Evolutionary conservation across 2,888 invertebrate genomes (phyloP), one percentile per base, ranked within the genome.

Genomic region (Andrena praecox): DNA sequence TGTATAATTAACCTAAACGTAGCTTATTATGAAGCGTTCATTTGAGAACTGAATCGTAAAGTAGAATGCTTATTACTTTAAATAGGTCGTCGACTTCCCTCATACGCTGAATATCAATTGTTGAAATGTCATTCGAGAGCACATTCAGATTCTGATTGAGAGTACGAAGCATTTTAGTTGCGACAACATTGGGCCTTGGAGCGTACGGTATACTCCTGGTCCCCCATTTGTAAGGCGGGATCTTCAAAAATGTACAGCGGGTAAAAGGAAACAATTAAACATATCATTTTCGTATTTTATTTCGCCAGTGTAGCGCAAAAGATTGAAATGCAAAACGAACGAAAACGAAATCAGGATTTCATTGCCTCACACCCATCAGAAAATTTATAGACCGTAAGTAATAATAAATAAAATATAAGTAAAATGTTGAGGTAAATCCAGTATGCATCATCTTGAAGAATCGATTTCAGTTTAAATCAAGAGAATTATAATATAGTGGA

Each of bases 51-150:
- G 12, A 33, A n/a, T 24, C 8, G 16, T 0, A 31, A 56, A 42
- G 2, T 24, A 10, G 16, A 64, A 31, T 70, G 16, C 24, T 29
- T 7, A 42, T 72, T 89, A 95, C 95, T 89, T 94, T 93, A 84
- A 94, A 95, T 82, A 95, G 94, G 83, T 94, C 91, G 80, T 95
- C 94, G 42, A 95, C 93, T 91, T 95, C 95, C 70, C 91, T 90
- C 79, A 89, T 87, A 5, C 89, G 91, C 10, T 86, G 92, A 0
- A 1, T 0, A 67, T 76, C 68, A 16, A 82, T 77, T 12, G 75
- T 79, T 20, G 75, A 93, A 73, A 94, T 92, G 50, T 87, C 82
- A 5, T 94, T 92, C 16, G 85, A 87, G 0, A 94, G 94, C 73
- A 94, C 88, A 48, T 89, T 88, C 29, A 93, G 85, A 77, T 94